phyloP scores from a whole-genome alignment of 2,113 vertebrate genomes.

The Arothron firmamentum region DNA sequence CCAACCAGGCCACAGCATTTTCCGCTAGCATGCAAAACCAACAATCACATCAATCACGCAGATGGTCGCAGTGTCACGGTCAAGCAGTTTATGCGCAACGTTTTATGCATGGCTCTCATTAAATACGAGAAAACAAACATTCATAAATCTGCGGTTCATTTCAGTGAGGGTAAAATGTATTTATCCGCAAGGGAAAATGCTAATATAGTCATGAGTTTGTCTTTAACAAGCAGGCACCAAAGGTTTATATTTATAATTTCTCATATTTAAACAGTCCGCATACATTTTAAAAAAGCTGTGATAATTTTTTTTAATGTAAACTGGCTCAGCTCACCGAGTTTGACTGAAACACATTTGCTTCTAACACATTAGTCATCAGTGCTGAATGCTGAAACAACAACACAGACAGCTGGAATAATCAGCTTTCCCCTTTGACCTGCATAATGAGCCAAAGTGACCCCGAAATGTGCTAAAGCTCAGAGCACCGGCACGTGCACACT shows the following conservation, averaged over 20 bases:
- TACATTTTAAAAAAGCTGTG: too few species aligned
- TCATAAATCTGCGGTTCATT: slow-evolving; percentile 26
- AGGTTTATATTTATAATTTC: slow-evolving; percentile 11
- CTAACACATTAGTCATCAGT: background rate
- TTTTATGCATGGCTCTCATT: too few species aligned
- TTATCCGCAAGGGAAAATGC: slow-evolving; percentile 14
- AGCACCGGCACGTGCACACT: slow-evolving; percentile 38
- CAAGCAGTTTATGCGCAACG: too few species aligned
- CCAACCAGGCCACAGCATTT: too few species aligned
- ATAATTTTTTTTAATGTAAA: too few species aligned
- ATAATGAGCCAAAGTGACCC: slow-evolving; percentile 9
- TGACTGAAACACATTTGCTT: background rate
- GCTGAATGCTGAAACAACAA: slow-evolving; percentile 6
- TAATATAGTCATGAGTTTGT: slow-evolving; percentile 18
- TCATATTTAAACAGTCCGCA: too few species aligned
- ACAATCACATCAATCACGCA: too few species aligned
- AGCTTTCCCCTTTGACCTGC: slow-evolving; percentile 10
- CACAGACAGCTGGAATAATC: background rate
- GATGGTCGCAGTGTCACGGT: too few species aligned
- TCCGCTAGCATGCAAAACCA: too few species aligned
- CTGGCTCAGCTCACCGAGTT: background rate
- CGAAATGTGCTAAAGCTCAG: slow-evolving; percentile 4
- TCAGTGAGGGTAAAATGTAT: slow-evolving; percentile 18
- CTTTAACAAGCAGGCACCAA: slow-evolving; percentile 8
- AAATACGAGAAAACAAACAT: slow-evolving; percentile 2